A percentile compares a stretch with the other conserved stretches of the same genome.
phyloP scores from a whole-genome alignment of 2,113 vertebrate genomes.

The Scomber scombrus region DNA sequence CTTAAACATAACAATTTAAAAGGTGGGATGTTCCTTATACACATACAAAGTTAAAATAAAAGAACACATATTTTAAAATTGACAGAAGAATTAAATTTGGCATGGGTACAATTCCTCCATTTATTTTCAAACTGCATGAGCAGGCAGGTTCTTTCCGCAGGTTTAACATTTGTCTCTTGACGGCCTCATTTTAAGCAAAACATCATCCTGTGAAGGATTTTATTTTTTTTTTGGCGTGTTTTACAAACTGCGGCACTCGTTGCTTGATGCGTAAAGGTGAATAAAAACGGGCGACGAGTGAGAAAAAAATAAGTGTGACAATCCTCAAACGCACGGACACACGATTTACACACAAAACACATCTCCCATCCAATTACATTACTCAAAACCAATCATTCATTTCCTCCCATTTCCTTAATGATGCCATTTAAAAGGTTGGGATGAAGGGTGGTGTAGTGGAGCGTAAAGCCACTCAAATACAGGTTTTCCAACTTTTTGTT shows the following conservation, averaged over 20 bases:
- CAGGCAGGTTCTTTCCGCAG: background rate
- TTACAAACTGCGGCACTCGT: background rate
- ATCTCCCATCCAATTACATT: slow-evolving; percentile 25
- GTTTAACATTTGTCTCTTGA: slow-evolving; percentile 12
- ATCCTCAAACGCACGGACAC: slow-evolving; percentile 27
- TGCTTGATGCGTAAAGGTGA: slow-evolving; percentile 23
- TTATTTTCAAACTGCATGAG: slow-evolving; percentile 18
- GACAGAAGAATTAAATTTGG: background rate
- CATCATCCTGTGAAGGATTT: background rate
- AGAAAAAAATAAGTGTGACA: background rate
- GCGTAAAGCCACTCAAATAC: slow-evolving; percentile 43
- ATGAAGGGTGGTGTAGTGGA: slow-evolving; percentile 43
- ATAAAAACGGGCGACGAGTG: background rate
- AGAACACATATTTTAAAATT: slow-evolving; percentile 9
- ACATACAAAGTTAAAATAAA: background rate
- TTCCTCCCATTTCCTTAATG: slow-evolving; percentile 58
- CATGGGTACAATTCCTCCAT: background rate
- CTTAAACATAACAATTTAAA: background rate
- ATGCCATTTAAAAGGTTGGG: slow-evolving; percentile 44
- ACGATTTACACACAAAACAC: slow-evolving; percentile 31
- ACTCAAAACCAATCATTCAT: slow-evolving; percentile 53
- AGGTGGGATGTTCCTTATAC: slow-evolving; percentile 9
- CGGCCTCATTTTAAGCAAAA: slow-evolving; percentile 22
- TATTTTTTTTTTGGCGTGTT: slow-evolving; percentile 1
- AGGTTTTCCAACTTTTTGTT: slow-evolving; percentile 6